Evolutionary conservation across 2,888 invertebrate species (phyloP).

Genomic region (Tenthredo livida): DNA sequence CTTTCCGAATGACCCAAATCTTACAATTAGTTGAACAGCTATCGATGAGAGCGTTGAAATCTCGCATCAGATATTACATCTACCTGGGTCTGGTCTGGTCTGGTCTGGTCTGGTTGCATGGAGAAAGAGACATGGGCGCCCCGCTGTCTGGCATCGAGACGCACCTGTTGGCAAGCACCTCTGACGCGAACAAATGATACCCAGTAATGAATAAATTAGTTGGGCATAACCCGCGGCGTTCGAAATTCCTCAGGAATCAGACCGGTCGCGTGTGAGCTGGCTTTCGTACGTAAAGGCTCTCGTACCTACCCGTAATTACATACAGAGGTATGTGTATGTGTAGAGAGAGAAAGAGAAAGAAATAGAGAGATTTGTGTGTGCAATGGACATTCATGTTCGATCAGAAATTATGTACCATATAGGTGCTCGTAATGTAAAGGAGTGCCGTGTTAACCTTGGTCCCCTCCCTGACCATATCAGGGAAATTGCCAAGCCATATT

Average conservation of each 20-base stretch:
- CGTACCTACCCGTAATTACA: not conserved
- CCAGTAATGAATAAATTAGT: slow-evolving; percentile 49
- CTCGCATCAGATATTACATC: not conserved
- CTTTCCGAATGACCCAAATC: not conserved
- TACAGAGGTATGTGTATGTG: not conserved
- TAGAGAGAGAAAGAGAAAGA: not conserved
- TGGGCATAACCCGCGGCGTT: slow-evolving; percentile 20
- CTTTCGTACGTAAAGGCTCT: not conserved
- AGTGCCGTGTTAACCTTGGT: not conserved
- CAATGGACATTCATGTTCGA: not conserved
- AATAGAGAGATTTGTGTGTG: not conserved
- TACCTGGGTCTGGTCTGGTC: not conserved
- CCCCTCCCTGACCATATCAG: not conserved
- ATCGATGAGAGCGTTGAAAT: not conserved
- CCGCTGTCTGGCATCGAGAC: slow-evolving; percentile 48
- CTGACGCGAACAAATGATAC: slow-evolving; percentile 42
- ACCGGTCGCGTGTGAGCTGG: not conserved
- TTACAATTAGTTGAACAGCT: not conserved
- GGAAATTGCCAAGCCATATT: slow-evolving; percentile 25
- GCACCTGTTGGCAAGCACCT: slow-evolving; percentile 47
- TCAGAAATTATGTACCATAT: not conserved
- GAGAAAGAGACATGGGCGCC: slow-evolving; percentile 34
- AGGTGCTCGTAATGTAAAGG: not conserved
- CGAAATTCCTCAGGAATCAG: slow-evolving; percentile 47
- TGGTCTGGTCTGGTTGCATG: not conserved